Evolutionary conservation across 2,888 invertebrate genomes (phyloP).

Genomic region (Habrosyne pyritoides): DNA sequence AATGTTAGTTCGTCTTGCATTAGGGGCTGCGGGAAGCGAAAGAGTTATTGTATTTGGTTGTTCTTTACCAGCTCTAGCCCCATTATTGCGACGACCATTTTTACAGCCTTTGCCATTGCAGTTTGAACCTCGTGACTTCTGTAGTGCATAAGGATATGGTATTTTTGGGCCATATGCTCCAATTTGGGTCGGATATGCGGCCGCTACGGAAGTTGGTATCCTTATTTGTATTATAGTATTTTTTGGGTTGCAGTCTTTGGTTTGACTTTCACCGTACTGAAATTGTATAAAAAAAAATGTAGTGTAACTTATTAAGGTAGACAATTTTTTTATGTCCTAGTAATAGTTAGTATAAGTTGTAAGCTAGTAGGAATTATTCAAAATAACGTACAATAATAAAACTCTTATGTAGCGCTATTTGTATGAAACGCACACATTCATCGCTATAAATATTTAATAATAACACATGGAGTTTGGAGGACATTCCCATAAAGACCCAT

Average conservation of each 20-base stretch:
- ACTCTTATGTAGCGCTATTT: too few species aligned
- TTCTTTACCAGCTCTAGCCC: constrained; percentile 4
- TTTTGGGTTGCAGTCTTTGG: constrained; percentile 22
- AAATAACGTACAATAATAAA: too few species aligned
- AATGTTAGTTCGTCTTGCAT: constrained; percentile 35
- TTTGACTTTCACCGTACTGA: constrained; percentile 1
- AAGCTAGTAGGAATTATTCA: too few species aligned
- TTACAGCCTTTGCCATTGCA: not conserved
- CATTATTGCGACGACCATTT: not conserved
- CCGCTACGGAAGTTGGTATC: constrained; percentile 31
- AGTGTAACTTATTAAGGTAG: not conserved
- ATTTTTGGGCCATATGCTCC: constrained; percentile 6
- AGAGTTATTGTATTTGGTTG: constrained; percentile 20
- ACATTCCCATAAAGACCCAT: too few species aligned
- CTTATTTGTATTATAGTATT: constrained; percentile 35
- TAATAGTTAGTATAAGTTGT: too few species aligned
- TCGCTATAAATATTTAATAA: too few species aligned
- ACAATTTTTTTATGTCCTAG: too few species aligned
- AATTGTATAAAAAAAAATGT: not conserved
- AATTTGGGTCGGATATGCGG: constrained; percentile 27
- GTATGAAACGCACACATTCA: too few species aligned
- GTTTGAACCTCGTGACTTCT: not conserved
- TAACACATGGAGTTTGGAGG: too few species aligned
- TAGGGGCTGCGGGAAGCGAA: constrained; percentile 25
- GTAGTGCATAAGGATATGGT: not conserved